Evolutionary conservation across 1,140 invertebrate genomes (phyloP).

Genomic region (Linepithema humile): DNA sequence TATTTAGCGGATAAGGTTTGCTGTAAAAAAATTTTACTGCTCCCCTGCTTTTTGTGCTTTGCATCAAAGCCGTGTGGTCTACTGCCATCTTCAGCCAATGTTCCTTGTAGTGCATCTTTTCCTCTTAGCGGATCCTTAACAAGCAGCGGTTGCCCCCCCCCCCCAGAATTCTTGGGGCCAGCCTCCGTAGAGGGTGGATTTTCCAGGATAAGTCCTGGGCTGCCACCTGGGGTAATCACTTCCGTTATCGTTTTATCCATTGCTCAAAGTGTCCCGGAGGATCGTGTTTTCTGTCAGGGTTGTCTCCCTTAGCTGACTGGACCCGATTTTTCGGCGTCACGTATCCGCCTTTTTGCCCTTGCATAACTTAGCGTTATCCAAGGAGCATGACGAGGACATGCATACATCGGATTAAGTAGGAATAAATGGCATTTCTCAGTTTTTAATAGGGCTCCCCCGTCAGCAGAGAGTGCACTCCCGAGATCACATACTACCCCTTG

Average conservation of each 20-base stretch:
- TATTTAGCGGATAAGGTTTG: no score
- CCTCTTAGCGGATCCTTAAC: no score
- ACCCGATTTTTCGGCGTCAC: neutral
- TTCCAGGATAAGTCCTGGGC: neutral
- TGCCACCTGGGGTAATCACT: neutral
- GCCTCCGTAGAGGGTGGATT: neutral
- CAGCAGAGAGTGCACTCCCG: neutral
- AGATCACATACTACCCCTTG: neutral
- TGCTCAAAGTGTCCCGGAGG: neutral
- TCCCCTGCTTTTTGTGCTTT: no score
- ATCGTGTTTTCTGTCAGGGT: neutral
- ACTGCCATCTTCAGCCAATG: no score
- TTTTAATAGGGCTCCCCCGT: neutral
- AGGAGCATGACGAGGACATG: neutral
- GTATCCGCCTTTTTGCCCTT: neutral
- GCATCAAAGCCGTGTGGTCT: no score
- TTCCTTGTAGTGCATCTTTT: no score
- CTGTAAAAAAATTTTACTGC: no score
- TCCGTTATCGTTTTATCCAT: neutral
- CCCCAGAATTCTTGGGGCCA: neutral
- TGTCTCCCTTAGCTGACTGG: neutral
- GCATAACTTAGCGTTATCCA: neutral
- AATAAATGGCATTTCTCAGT: neutral
- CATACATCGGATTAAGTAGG: neutral
- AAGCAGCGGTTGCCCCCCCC: neutral